Base-by-base conservation (phyloP, 2,888 invertebrate genomes). In the Ichneumoninae sp. region DNA sequence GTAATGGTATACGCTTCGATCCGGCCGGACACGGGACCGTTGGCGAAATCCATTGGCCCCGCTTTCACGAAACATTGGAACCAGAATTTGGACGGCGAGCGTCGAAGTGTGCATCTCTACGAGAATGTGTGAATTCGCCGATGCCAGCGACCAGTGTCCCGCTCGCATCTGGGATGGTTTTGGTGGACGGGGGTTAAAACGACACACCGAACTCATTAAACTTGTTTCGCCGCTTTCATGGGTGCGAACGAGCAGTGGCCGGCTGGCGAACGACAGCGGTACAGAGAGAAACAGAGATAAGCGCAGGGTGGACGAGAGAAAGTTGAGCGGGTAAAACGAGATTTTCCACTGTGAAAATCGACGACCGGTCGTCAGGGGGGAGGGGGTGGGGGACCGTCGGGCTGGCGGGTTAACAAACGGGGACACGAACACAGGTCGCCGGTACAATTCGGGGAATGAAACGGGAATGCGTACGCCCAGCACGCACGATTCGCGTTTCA, bases 141-240 rank as follows among this genome's bases (percentile, higher is more conserved):
- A 44, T 74, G 44, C 54, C 70, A 78, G 40, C 74, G 74, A 79
- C 81, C 84, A 69, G 71, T 70, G 83, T 50, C 19, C 7, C 47
- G 22, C 54, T 36, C n/a, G 69, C 69, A 69, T 47, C 3, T 3
- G 40, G 69, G 13, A 5, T 1, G 1, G n/a, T 22, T 10, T 1
- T 8, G 26, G 57, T 13, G 33, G 10, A 16, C 3, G 30, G 63
- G 16, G 70, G 68, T 73, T 81, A 79, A 80, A 83, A 84, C 82
- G 74, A 82, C 86, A 65, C 78, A 70, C 74, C 83, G 81, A 86
- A 87, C 85, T 87, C 85, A 86, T 86, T 86, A 86, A 85, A 81
- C 69, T 77, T 81, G 85, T 79, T 83, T 86, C 82, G 81, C 77
- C 68, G 83, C 78, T 54, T 85, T 50, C 81, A 75, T 68, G 74